Conservation (phyloP, 2,888 invertebrate species). For the Ichneumon xanthorius region DNA sequence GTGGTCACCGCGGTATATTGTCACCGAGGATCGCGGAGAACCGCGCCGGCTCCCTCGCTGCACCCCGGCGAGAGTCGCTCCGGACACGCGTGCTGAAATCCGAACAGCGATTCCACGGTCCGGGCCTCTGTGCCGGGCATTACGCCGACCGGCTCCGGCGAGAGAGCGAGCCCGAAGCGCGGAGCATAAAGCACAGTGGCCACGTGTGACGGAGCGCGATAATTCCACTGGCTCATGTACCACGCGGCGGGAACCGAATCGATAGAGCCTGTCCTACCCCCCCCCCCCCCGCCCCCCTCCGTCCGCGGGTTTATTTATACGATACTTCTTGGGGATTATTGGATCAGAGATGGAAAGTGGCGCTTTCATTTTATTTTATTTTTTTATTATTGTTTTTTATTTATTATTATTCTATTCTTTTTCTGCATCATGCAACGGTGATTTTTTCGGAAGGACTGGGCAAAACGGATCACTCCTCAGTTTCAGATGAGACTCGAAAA, state of each 20-base stretch:
- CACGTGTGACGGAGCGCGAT: conserved; percentile 68
- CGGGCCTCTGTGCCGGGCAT: conserved; percentile 23
- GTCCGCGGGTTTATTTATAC: neutral
- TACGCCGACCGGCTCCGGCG: conserved; percentile 5
- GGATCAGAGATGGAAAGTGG: conserved; percentile 5
- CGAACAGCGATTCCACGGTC: conserved; percentile 52
- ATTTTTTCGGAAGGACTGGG: neutral
- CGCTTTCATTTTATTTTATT: neutral
- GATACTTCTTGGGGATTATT: conserved; percentile 4
- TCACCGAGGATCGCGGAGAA: conserved; percentile 51
- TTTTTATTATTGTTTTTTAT: neutral
- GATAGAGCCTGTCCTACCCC: conserved; percentile 37
- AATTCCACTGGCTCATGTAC: conserved; percentile 66
- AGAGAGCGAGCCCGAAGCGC: conserved; percentile 35
- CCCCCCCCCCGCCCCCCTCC: neutral
- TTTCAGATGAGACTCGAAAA: neutral
- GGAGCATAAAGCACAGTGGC: conserved; percentile 57
- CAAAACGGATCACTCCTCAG: neutral
- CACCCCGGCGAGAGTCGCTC: conserved; percentile 48
- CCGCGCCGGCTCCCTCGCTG: conserved; percentile 32
- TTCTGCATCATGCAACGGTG: neutral
- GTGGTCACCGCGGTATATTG: conserved; percentile 68
- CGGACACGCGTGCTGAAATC: conserved; percentile 76
- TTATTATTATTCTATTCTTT: neutral
- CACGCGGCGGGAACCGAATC: conserved; percentile 60